A percentile compares a stretch with the other conserved stretches of the same genome.
Evolutionary conservation across 2,113 vertebrate genomes (phyloP).

Genomic region (Catharus fuscescens): DNA sequence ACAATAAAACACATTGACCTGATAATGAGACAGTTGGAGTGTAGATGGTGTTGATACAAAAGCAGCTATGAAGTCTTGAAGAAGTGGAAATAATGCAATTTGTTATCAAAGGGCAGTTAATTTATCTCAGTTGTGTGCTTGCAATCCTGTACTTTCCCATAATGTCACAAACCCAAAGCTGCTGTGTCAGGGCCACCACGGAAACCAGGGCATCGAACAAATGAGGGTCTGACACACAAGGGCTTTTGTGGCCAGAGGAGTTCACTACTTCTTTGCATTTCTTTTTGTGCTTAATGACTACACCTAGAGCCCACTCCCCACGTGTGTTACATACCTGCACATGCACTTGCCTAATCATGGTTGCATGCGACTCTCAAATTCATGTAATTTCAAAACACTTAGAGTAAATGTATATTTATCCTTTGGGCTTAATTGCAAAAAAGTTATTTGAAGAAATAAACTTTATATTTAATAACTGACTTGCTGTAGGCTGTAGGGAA

Average conservation of each 20-base stretch:
- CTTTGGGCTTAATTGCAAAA: background rate
- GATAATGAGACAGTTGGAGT: background rate
- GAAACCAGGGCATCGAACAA: fast-evolving
- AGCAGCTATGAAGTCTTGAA: background rate
- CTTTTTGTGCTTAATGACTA: background rate
- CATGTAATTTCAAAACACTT: background rate
- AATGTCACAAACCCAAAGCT: background rate
- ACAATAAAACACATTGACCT: background rate
- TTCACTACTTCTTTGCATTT: background rate
- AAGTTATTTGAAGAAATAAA: background rate
- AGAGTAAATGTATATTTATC: background rate
- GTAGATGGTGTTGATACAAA: background rate
- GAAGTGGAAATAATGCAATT: background rate
- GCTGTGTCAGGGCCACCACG: background rate
- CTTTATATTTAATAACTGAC: background rate
- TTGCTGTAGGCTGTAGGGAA: background rate
- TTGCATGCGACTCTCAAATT: background rate
- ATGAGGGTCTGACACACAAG: fast-evolving
- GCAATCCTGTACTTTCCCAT: background rate
- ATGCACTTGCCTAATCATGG: background rate
- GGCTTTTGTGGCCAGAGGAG: fast-evolving
- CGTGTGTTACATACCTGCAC: fast-evolving
- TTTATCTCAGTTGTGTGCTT: background rate
- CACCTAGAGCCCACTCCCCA: background rate
- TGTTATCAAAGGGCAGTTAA: background rate